A percentile compares a stretch with the other conserved stretches of the same genome.
These are phyloP conservation scores for Dryoscopus gambensis DNA, from an alignment of 2,113 vertebrate genomes.

Conservation along the genomic window DNA sequence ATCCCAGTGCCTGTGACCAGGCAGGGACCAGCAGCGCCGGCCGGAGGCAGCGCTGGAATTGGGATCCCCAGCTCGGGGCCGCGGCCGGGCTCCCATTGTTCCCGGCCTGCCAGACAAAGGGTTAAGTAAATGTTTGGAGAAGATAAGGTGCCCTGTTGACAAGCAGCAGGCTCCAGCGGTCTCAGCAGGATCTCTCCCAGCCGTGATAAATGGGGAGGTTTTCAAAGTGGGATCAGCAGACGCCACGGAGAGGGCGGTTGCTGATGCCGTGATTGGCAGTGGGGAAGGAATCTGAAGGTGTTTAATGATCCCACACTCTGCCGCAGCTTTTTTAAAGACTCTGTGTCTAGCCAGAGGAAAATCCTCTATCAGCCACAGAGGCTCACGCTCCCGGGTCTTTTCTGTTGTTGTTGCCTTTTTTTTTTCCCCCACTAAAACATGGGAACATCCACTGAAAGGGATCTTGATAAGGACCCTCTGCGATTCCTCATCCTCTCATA, in stretches of 20 bases:
- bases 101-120: constrained; percentile 80
- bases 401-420: not conserved
- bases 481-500: not conserved
- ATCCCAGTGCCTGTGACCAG: rapidly evolving
- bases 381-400: constrained; percentile 23
- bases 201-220: constrained; percentile 67
- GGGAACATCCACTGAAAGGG: constrained; percentile 27
- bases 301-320: constrained; percentile 71
- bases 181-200: constrained; percentile 54
- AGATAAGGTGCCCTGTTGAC: constrained; percentile 83
- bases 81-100: constrained; percentile 73
- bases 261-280: constrained; percentile 51
- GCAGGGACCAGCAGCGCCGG: not conserved
- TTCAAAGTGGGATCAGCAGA: constrained; percentile 65
- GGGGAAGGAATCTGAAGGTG: constrained; percentile 63
- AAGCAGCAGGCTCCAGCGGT: constrained; percentile 80
- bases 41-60: not conserved
- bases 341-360: constrained; percentile 66
- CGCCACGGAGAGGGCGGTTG: constrained; percentile 48
- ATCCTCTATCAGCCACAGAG: constrained; percentile 61
- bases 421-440: not conserved
- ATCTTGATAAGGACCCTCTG: constrained; percentile 55
- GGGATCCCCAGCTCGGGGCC: not conserved
- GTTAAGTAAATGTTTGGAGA: constrained; percentile 86
- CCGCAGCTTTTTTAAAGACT: constrained; percentile 57